These are phyloP conservation scores for Chionomys nivalis DNA, from an alignment of 2,113 vertebrate genomes.

Conservation along the genomic window DNA sequence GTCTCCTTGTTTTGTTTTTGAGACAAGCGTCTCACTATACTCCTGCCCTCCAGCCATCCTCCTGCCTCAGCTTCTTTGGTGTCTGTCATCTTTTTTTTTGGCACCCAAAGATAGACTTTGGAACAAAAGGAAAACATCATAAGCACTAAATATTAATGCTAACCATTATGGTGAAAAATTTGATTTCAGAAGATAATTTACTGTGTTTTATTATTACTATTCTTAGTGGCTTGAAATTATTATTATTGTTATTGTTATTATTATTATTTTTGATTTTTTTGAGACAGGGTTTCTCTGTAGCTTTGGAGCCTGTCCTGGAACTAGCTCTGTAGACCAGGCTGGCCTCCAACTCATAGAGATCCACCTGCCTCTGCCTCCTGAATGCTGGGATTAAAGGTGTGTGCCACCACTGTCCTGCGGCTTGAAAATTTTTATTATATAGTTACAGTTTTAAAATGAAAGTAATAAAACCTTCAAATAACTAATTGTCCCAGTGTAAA, in stretches of 20 bases:
- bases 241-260: too few species aligned
- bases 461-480: slow-evolving; percentile 15
- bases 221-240: too few species aligned
- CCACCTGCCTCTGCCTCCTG: too few species aligned
- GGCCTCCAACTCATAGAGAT: too few species aligned
- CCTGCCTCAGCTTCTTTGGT: neutral
- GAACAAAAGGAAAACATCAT: neutral
- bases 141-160: neutral
- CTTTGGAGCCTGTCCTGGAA: too few species aligned
- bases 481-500: neutral
- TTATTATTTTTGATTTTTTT: too few species aligned
- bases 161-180: neutral
- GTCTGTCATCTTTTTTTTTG: neutral
- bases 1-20: neutral
- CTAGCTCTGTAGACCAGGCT: too few species aligned
- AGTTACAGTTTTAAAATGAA: neutral
- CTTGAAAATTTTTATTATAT: neutral
- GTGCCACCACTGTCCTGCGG: too few species aligned
- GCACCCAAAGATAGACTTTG: neutral
- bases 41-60: neutral
- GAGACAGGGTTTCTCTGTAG: too few species aligned
- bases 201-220: neutral
- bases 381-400: too few species aligned
- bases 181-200: slow-evolving; percentile 25
- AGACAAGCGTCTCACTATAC: neutral